These are phyloP conservation scores for Caenorhabditis panamensis DNA, from an alignment of 2,888 invertebrate species.

Conservation along the genomic window DNA sequence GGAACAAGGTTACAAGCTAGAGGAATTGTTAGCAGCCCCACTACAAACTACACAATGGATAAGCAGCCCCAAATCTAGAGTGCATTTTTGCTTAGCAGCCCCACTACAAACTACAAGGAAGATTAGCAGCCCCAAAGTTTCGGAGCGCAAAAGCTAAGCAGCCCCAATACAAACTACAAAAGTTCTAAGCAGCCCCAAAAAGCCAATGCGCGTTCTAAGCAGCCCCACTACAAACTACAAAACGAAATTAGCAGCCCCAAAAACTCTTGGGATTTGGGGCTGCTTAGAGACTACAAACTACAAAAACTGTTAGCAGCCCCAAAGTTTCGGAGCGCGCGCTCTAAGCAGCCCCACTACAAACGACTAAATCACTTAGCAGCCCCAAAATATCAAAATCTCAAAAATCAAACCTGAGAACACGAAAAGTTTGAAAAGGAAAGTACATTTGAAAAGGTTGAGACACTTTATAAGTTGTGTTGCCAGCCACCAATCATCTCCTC, in stretches of 20 bases:
- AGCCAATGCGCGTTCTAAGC: not conserved
- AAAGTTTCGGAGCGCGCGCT: not conserved
- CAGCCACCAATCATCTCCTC: not conserved
- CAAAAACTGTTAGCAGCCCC: not conserved
- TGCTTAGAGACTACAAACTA: conserved; percentile 2
- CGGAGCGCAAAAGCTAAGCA: too few relatives aligned
- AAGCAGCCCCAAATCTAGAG: too few relatives aligned
- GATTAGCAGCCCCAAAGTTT: not conserved
- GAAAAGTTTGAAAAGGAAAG: conserved; percentile 3
- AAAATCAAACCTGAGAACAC: not conserved
- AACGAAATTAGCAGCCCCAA: not conserved
- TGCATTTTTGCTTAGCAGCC: too few relatives aligned
- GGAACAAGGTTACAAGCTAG: too few relatives aligned
- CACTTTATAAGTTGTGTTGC: conserved; percentile 12
- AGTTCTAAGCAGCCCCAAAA: not conserved
- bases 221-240: not conserved
- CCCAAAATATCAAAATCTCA: not conserved
- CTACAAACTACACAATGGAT: too few relatives aligned
- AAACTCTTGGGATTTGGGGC: too few relatives aligned
- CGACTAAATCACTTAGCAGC: not conserved
- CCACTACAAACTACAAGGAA: not conserved
- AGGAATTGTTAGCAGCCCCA: too few relatives aligned
- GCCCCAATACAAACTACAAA: not conserved
- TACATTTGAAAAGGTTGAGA: not conserved
- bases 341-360: conserved; percentile 4